Evolutionary conservation across 2,888 invertebrate species (phyloP).

Genomic region (Spialia ferax): DNA sequence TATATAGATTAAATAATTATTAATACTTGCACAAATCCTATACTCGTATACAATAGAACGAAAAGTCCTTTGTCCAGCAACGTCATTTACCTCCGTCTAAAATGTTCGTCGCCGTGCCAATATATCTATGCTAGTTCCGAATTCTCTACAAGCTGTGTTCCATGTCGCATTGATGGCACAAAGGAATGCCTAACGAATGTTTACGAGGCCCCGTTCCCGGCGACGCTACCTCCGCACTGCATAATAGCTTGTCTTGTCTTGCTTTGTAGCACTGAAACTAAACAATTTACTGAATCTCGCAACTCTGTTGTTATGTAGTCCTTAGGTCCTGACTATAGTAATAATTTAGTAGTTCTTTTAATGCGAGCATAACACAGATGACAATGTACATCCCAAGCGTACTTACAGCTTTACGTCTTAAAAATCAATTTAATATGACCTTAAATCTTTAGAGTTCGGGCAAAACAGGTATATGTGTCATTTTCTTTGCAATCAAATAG

Average conservation of each 20-base stretch:
- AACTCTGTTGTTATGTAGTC: background rate
- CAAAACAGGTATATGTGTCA: too few relatives aligned
- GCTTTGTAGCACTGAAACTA: slow-evolving; percentile 28
- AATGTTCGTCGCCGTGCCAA: slow-evolving; percentile 29
- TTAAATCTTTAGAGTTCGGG: too few relatives aligned
- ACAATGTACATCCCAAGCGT: too few relatives aligned
- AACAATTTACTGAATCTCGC: slow-evolving; percentile 23
- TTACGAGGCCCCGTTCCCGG: slow-evolving; percentile 48
- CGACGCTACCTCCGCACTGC: slow-evolving; percentile 38
- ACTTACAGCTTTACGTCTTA: too few relatives aligned
- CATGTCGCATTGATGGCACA: slow-evolving; percentile 51
- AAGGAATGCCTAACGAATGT: slow-evolving; percentile 66
- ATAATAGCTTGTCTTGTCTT: slow-evolving; percentile 37
- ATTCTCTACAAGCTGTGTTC: slow-evolving; percentile 30
- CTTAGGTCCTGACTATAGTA: background rate
- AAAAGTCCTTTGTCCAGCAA: slow-evolving; percentile 10
- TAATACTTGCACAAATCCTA: too few relatives aligned
- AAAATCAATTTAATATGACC: too few relatives aligned
- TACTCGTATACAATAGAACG: too few relatives aligned
- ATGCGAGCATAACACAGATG: too few relatives aligned
- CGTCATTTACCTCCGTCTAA: slow-evolving; percentile 4
- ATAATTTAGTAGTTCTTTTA: too few relatives aligned
- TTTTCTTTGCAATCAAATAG: too few relatives aligned
- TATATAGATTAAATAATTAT: too few relatives aligned
- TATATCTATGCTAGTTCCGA: slow-evolving; percentile 30